Evolutionary conservation across 2,797 vertebrate species (phyloP).

Genomic region (Mastacembelus armatus): DNA sequence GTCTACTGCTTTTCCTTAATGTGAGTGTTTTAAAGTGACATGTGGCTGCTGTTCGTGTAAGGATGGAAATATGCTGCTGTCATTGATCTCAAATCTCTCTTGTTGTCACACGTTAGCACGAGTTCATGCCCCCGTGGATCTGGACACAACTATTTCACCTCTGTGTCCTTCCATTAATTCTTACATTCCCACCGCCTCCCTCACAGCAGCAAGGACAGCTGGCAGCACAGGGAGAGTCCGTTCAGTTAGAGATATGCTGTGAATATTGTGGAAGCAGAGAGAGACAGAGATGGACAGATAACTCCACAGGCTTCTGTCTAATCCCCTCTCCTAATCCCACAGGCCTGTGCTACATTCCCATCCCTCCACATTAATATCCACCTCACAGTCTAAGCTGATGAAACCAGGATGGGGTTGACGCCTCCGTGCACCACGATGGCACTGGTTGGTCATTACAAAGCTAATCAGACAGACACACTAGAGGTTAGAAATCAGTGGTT

Average conservation of each 20-base stretch:
- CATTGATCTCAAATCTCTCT: slow-evolving; percentile 10
- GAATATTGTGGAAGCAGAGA: slow-evolving; percentile 44
- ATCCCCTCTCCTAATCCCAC: slow-evolving; percentile 72
- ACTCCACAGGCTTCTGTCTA: slow-evolving; percentile 63
- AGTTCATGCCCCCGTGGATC: background rate
- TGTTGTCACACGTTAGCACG: slow-evolving; percentile 15
- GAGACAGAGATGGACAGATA: slow-evolving; percentile 67
- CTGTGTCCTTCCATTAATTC: background rate
- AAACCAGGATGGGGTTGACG: slow-evolving; percentile 31
- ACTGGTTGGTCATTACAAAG: slow-evolving; percentile 4
- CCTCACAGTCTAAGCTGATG: slow-evolving; percentile 46
- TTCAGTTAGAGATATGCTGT: slow-evolving; percentile 31
- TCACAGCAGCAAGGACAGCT: background rate
- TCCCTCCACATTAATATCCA: slow-evolving; percentile 67
- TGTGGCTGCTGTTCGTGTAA: background rate
- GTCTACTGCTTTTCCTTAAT: background rate
- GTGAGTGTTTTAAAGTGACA: background rate
- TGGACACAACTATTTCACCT: slow-evolving; percentile 17
- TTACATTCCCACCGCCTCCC: background rate
- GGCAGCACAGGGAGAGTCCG: background rate
- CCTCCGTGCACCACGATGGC: slow-evolving; percentile 3
- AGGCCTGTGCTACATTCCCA: slow-evolving; percentile 52
- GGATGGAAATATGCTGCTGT: slow-evolving; percentile 1
- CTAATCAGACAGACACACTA: slow-evolving; percentile 2
- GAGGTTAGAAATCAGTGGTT: slow-evolving; percentile 8